A percentile compares a stretch with the other conserved stretches of the same genome.
These are phyloP conservation scores for Drosophila tsacasi DNA, from an alignment of 1,140 invertebrate genomes.

Conservation along the genomic window DNA sequence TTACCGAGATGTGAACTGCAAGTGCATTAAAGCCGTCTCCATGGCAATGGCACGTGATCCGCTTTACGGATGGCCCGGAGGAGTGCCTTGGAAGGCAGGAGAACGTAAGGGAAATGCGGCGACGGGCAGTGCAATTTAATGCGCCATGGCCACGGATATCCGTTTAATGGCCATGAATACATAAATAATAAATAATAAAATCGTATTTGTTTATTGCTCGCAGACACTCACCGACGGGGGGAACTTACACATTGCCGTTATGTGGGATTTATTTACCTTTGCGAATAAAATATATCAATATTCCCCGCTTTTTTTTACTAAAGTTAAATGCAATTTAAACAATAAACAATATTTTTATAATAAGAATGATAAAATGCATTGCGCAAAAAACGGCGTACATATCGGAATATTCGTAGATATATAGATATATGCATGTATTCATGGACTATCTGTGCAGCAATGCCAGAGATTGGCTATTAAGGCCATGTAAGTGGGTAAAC, in stretches of 20 bases:
- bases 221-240: conserved; percentile 22
- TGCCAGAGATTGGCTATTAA: conserved; percentile 69
- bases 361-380: conserved; percentile 68
- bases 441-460: conserved; percentile 52
- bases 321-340: conserved; percentile 81
- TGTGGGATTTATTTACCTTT: conserved; percentile 78
- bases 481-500: conserved; percentile 29
- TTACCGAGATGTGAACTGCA: not conserved
- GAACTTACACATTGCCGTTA: conserved; percentile 64
- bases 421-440: not conserved
- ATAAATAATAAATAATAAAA: conserved; percentile 83
- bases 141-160: conserved; percentile 79
- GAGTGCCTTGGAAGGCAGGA: conserved; percentile 16
- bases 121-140: conserved; percentile 70
- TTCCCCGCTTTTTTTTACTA: conserved; percentile 24
- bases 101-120: conserved; percentile 14
- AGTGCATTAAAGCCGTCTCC: conserved; percentile 45
- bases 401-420: conserved; percentile 8
- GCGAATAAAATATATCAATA: conserved; percentile 74
- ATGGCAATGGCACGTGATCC: conserved; percentile 39
- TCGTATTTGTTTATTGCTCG: conserved; percentile 80
- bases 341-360: conserved; percentile 75
- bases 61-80: conserved; percentile 22
- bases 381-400: conserved; percentile 31
- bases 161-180: conserved; percentile 83